A percentile compares a stretch with the other conserved stretches of the same genome.
Conservation (phyloP, 2,797 vertebrate genomes). For the Gadopsis marmoratus region DNA sequence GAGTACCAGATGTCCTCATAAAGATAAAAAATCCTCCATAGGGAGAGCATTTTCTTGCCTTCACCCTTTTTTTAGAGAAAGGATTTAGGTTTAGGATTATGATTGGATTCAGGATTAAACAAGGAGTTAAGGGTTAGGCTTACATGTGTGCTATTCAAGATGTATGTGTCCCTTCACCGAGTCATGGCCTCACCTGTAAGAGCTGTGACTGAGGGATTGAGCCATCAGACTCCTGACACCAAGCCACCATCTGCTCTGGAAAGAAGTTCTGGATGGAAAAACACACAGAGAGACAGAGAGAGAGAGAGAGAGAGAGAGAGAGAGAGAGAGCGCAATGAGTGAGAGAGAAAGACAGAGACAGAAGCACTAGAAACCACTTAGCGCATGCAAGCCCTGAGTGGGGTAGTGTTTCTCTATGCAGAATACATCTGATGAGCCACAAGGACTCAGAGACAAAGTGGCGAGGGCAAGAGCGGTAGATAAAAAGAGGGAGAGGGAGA, state of each 20-base stretch:
- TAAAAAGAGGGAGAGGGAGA: slow-evolving; percentile 27
- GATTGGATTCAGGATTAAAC: slow-evolving; percentile 2
- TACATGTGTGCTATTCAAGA: background rate
- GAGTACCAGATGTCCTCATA: slow-evolving; percentile 38
- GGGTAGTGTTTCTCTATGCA: slow-evolving; percentile 61
- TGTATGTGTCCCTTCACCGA: slow-evolving; percentile 12
- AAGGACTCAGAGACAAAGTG: slow-evolving; percentile 66
- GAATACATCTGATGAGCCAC: slow-evolving; percentile 52
- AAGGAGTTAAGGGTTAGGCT: background rate
- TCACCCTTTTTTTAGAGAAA: background rate
- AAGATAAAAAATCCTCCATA: slow-evolving; percentile 1
- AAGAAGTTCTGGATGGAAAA: slow-evolving; percentile 92
- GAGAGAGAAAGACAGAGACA: slow-evolving; percentile 23
- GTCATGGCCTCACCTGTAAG: slow-evolving; percentile 89
- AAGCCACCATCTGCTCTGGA: slow-evolving; percentile 98
- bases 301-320: slow-evolving; percentile 2
- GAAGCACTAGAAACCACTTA: slow-evolving; percentile 65
- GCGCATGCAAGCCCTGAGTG: slow-evolving; percentile 49
- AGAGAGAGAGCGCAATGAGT: slow-evolving; percentile 19
- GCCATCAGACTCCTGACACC: slow-evolving; percentile 96
- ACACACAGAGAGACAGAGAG: slow-evolving; percentile 37
- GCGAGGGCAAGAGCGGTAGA: slow-evolving; percentile 34
- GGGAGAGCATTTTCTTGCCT: slow-evolving; percentile 6
- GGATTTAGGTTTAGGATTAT: slow-evolving; percentile 11
- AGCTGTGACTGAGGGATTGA: slow-evolving; percentile 94